A percentile compares a stretch with the other conserved stretches of the same genome.
These are phyloP conservation scores for Halocynthia aurantium DNA, from an alignment of 23 tunicate species.

Conservation along the genomic window DNA sequence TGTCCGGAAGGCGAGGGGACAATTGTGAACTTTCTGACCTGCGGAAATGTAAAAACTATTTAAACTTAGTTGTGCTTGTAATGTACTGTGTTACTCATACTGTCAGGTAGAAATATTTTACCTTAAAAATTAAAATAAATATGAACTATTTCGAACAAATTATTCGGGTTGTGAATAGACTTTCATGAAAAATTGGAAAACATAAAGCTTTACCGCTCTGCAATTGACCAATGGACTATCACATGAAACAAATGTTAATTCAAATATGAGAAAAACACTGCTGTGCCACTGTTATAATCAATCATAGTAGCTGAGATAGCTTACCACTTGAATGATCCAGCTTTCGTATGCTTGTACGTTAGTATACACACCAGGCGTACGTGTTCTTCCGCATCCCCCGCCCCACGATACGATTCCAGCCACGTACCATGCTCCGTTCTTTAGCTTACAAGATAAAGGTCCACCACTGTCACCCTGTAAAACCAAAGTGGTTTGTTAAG, in stretches of 20 bases:
- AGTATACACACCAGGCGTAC: slow-evolving; percentile 82
- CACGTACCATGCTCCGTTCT: slow-evolving; percentile 62
- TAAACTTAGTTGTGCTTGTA: neutral
- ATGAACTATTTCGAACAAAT: no score
- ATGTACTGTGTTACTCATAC: neutral
- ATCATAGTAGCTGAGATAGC: neutral
- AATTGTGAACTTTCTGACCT: slow-evolving; percentile 2
- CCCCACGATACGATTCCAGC: slow-evolving; percentile 96
- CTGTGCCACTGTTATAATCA: neutral
- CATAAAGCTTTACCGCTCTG: no score
- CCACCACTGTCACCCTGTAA: slow-evolving; percentile 93
- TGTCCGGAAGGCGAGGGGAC: neutral
- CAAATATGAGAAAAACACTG: neutral
- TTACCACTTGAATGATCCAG: slow-evolving; percentile 43
- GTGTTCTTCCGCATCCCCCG: slow-evolving; percentile 65
- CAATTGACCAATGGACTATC: no score
- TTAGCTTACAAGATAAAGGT: slow-evolving; percentile 70
- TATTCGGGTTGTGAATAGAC: no score
- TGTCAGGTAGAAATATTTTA: neutral
- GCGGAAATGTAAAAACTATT: neutral
- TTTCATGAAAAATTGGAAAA: no score
- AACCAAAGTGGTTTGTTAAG: neutral
- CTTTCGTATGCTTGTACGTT: slow-evolving; percentile 48
- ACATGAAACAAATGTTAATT: neutral
- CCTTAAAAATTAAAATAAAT: no score